Conservation (phyloP, 2,797 vertebrate species). For the Pelobates cultripes region DNA sequence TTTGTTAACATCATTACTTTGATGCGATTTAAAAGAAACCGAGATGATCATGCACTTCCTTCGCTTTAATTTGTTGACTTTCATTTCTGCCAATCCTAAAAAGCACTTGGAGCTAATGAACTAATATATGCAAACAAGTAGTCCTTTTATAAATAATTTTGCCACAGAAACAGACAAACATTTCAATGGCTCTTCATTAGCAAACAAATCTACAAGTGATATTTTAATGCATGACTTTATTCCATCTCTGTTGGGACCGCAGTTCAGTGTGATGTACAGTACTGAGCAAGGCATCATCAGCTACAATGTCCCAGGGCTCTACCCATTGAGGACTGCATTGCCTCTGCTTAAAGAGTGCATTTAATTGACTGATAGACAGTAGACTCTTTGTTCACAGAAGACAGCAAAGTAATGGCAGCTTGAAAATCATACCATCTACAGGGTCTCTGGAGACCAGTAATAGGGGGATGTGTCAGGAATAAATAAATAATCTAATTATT, state of each 20-base stretch:
- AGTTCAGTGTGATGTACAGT: conserved; percentile 85
- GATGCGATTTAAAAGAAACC: conserved; percentile 66
- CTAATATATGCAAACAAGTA: conserved; percentile 73
- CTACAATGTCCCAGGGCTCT: conserved; percentile 80
- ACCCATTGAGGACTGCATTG: conserved; percentile 81
- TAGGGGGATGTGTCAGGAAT: conserved; percentile 88
- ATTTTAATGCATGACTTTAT: conserved; percentile 88
- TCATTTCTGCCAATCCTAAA: conserved; percentile 76
- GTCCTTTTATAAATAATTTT: conserved; percentile 81
- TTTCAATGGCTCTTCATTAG: conserved; percentile 87
- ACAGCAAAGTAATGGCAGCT: conserved; percentile 86
- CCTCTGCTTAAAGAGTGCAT: conserved; percentile 83
- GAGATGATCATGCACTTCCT: conserved; percentile 64
- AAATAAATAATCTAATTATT: conserved; percentile 94
- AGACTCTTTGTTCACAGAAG: conserved; percentile 86
- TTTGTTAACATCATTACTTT: conserved; percentile 63
- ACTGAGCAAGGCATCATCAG: conserved; percentile 83
- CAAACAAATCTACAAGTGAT: conserved; percentile 89
- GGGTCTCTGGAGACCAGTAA: conserved; percentile 84
- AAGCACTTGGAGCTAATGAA: conserved; percentile 70
- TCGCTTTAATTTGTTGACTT: conserved; percentile 72
- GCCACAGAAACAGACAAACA: conserved; percentile 83
- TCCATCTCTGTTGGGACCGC: conserved; percentile 77
- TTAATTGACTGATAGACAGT: conserved; percentile 91
- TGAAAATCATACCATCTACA: conserved; percentile 85